Evolutionary conservation across 2,113 vertebrate genomes (phyloP).

Genomic region (Zosterops hypoxanthus): DNA sequence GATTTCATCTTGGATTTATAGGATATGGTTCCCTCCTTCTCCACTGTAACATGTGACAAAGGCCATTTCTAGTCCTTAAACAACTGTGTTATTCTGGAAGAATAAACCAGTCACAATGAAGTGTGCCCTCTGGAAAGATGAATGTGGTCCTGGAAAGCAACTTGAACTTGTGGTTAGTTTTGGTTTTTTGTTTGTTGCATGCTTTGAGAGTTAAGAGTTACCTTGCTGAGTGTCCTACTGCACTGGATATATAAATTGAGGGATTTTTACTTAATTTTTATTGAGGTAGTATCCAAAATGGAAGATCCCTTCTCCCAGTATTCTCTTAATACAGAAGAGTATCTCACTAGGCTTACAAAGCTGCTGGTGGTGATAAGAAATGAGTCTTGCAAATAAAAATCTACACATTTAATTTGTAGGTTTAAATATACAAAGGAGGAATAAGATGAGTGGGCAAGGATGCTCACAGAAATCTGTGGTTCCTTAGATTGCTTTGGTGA

Average conservation of each 20-base stretch:
- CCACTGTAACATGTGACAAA: not conserved
- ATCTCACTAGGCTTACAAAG: not conserved
- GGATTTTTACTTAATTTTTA: not conserved
- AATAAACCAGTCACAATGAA: not conserved
- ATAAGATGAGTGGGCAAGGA: not conserved
- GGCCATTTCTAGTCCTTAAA: not conserved
- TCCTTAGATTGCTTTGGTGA: not conserved
- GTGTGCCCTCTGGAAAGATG: not conserved
- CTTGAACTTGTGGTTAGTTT: not conserved
- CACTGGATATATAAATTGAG: not conserved
- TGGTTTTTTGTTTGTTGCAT: not conserved
- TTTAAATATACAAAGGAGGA: not conserved
- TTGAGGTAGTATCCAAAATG: not conserved
- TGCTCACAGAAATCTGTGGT: not conserved
- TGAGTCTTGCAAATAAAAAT: not conserved
- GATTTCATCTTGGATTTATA: constrained; percentile 25
- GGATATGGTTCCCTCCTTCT: not conserved
- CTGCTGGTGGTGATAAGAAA: not conserved
- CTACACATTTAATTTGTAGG: not conserved
- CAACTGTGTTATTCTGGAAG: not conserved
- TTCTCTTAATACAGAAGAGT: not conserved
- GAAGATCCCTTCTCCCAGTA: not conserved
- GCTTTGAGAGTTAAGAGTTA: not conserved
- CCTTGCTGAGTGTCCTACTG: not conserved
- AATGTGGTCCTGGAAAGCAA: not conserved